Evolutionary conservation across 92 coral and sea anemone species (phyloP), one percentile per base, ranked within the genome.

Genomic region (Pocillopora meandrina): DNA sequence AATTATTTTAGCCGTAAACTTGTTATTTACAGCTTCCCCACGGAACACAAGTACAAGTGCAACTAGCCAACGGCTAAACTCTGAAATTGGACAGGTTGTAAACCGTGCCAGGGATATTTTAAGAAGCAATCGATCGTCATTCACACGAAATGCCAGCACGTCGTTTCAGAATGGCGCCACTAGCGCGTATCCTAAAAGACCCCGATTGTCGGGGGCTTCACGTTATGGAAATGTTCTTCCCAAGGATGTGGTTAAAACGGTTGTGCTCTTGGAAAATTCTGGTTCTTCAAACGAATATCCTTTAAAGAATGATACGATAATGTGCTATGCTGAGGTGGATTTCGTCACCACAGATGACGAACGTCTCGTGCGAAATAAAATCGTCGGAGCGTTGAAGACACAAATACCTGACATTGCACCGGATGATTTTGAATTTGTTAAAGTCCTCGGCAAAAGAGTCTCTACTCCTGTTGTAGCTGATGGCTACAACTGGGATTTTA

Each of bases 291-390:
- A 68, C 12, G 34, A 81, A 69, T 72, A 58, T 14, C 75, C 77
- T 56, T 81, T 81, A 56, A 69, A 56, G 18, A 5, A 72, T 56
- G 61, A 81, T 52, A 68, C 52, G 9, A 81, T 81, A 68, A 68
- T 81, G 15, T 68, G 72, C 67, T 65, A 67, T 81, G 85, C 85
- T 71, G 78, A 82, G 58, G 78, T 58, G 33, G 85, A 82, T 82
- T 70, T 71, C 1, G 57, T 82, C 61, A 12, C 69, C 7, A 82
- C 77, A 0, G 85, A 82, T 34, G 78, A 82, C 68, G 78, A 82
- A 71, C 85, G 8, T 33, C 85, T 58, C 56, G 70, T 82, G 6
- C 74, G 77, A 2, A 81, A 36, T 34, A 80, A 80, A 66, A 80
- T 80, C 47, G 84, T 80, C n/a, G 77, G 76, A 16, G 85, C 75